A percentile compares a stretch with the other conserved stretches of the same genome.
Conservation (phyloP, 2,113 vertebrate species). For the Sardina pilchardus region DNA sequence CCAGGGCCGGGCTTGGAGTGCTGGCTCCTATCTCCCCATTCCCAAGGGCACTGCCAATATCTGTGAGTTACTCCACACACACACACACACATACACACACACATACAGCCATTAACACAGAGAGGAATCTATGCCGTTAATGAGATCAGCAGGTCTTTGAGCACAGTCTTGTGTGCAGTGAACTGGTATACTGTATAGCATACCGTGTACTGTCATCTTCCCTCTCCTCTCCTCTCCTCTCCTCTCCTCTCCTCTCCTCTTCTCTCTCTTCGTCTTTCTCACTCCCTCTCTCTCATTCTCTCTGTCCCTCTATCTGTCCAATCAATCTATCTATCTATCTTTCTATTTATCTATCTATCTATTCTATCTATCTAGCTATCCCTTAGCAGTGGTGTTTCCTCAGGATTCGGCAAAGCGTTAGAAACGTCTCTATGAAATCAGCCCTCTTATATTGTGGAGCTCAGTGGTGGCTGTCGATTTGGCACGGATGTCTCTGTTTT, state of each 20-base stretch:
- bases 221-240: neutral
- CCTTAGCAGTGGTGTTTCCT: neutral
- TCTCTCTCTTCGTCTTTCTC: neutral
- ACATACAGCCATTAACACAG: constrained; percentile 16
- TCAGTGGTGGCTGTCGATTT: no score
- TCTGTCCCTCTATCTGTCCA: neutral
- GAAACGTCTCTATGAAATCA: neutral
- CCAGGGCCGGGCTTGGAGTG: constrained; percentile 93
- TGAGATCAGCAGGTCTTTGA: neutral
- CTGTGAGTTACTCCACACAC: constrained; percentile 83
- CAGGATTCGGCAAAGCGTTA: neutral
- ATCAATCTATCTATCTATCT: neutral
- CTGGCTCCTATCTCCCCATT: constrained; percentile 96
- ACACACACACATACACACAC: constrained; percentile 17
- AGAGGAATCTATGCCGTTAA: neutral
- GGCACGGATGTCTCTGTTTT: neutral
- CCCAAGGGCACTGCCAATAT: constrained; percentile 98
- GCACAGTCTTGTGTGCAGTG: neutral
- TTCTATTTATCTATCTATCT: neutral
- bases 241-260: neutral
- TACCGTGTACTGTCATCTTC: neutral
- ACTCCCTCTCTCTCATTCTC: neutral
- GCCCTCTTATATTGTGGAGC: neutral
- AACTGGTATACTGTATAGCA: neutral
- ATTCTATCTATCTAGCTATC: neutral